Percentiles rank a stretch among this genome's conserved stretches.
Evolutionary conservation across 35 echinoderm and acorn worm genomes (phyloP).

Genomic region (Apostichopus parvimensis): DNA sequence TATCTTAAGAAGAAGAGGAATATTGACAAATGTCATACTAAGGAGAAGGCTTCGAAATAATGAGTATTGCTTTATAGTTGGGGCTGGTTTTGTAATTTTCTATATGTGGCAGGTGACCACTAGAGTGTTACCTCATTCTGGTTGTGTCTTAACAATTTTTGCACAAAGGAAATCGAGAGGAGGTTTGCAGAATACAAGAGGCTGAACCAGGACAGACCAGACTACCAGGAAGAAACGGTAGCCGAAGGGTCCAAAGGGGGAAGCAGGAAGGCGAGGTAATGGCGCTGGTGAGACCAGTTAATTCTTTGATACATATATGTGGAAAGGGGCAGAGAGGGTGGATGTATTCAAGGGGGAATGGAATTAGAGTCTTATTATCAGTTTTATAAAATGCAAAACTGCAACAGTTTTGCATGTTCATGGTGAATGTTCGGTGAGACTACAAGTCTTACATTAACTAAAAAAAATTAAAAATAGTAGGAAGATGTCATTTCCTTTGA

Average conservation of each 20-base stretch:
- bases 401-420: too few relatives aligned
- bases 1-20: too few relatives aligned
- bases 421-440: too few relatives aligned
- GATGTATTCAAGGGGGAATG: too few relatives aligned
- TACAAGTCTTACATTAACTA: too few relatives aligned
- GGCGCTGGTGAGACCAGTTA: constrained; percentile 34
- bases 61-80: not conserved
- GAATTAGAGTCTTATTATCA: too few relatives aligned
- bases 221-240: not conserved
- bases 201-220: not conserved
- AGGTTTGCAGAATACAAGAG: not conserved
- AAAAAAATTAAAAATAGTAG: too few relatives aligned
- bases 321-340: too few relatives aligned
- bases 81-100: not conserved
- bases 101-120: not conserved
- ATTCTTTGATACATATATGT: not conserved
- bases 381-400: too few relatives aligned
- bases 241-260: not conserved
- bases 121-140: too few relatives aligned
- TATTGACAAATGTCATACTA: too few relatives aligned
- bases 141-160: not conserved
- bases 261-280: constrained; percentile 37
- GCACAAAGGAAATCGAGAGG: not conserved
- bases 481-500: too few relatives aligned
- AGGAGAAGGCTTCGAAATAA: not conserved